These are phyloP conservation scores for Euplexia lucipara DNA, from an alignment of 2,888 invertebrate species.

Conservation along the genomic window DNA sequence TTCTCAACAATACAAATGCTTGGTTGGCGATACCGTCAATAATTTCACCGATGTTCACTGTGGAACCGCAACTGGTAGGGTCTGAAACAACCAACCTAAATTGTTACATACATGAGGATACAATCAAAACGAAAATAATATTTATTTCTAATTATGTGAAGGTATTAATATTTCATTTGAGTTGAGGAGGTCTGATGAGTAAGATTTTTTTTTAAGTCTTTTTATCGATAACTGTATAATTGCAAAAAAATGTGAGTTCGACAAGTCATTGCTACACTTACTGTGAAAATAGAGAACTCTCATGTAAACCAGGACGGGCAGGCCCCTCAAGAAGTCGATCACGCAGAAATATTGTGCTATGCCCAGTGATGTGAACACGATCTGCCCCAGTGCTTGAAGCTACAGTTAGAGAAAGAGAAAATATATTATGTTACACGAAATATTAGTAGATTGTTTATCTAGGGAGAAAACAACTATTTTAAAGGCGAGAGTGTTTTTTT, in stretches of 20 bases:
- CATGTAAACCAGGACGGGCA: slow-evolving; percentile 78
- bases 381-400: slow-evolving; percentile 79
- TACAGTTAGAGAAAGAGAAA: slow-evolving; percentile 57
- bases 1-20: slow-evolving; percentile 77
- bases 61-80: slow-evolving; percentile 73
- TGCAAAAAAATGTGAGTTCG: neutral
- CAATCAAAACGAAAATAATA: too few species aligned
- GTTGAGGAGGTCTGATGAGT: too few species aligned
- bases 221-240: neutral
- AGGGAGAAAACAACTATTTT: too few species aligned
- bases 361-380: slow-evolving; percentile 71
- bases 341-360: slow-evolving; percentile 82
- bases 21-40: slow-evolving; percentile 77
- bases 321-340: slow-evolving; percentile 78
- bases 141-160: too few species aligned
- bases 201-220: too few species aligned
- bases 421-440: too few species aligned
- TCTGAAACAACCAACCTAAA: slow-evolving; percentile 72
- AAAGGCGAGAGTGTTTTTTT: too few species aligned
- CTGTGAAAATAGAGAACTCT: slow-evolving; percentile 82
- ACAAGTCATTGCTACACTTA: slow-evolving; percentile 71
- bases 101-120: slow-evolving; percentile 38
- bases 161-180: too few species aligned
- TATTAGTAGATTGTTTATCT: too few species aligned
- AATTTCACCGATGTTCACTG: slow-evolving; percentile 78